phyloP scores from a whole-genome alignment of 1,140 invertebrate genomes.

The Whitmania pigra region DNA sequence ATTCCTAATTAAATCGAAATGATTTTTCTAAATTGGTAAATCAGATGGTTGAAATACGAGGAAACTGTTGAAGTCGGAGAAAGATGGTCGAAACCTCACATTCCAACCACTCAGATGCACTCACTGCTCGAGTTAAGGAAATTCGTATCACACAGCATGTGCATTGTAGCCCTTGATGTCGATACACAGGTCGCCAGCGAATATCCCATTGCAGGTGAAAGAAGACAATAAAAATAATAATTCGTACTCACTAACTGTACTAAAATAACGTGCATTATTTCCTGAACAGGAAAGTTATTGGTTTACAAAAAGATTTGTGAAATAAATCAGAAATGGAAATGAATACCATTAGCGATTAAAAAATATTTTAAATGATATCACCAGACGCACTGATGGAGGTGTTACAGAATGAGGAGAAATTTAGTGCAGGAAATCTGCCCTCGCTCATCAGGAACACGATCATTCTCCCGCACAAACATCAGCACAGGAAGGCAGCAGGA shows the following conservation, averaged over 20 bases:
- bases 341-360: not conserved
- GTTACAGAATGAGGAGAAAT: constrained; percentile 7
- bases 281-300: not conserved
- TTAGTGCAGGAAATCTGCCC: not conserved
- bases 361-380: not conserved
- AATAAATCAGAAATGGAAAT: not conserved
- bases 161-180: not conserved
- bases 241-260: not conserved
- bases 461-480: constrained; percentile 12
- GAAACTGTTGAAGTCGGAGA: constrained; percentile 9
- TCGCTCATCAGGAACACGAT: not conserved
- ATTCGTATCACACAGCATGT: not conserved
- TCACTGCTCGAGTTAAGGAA: not conserved
- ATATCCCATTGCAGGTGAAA: not conserved
- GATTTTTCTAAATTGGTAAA: too few relatives aligned
- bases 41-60: constrained; percentile 16
- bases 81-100: constrained; percentile 14
- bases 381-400: constrained; percentile 16
- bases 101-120: constrained; percentile 15
- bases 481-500: constrained; percentile 6
- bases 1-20: too few relatives aligned
- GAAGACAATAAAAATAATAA: not conserved
- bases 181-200: not conserved
- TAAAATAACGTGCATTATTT: too few relatives aligned
- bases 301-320: not conserved